phyloP scores from a whole-genome alignment of 2,113 vertebrate genomes.

The Oplegnathus fasciatus region DNA sequence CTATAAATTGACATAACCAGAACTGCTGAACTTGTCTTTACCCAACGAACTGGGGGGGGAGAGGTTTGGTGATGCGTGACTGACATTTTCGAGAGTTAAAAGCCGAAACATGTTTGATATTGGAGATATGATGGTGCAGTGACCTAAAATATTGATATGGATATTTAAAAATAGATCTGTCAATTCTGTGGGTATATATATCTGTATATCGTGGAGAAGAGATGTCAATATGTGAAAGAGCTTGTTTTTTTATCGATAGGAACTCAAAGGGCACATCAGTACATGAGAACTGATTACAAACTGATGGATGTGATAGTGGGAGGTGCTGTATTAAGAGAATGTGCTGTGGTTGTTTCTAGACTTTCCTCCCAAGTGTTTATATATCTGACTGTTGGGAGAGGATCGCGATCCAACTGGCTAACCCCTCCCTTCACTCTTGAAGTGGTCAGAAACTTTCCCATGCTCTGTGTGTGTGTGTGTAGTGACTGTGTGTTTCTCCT shows the following conservation, averaged over 20 bases:
- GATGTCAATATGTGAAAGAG: not conserved
- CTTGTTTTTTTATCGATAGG: not conserved
- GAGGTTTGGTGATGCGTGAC: not conserved
- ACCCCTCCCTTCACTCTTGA: slow-evolving; percentile 46
- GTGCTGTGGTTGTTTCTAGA: slow-evolving; percentile 5
- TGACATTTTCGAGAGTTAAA: not conserved
- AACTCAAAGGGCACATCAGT: too few relatives aligned
- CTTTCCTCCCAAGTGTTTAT: slow-evolving; percentile 8
- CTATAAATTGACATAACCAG: not conserved
- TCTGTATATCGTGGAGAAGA: not conserved
- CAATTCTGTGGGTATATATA: not conserved
- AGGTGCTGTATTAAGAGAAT: not conserved
- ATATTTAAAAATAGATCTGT: not conserved
- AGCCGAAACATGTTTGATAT: not conserved
- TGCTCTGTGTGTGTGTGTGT: slow-evolving; percentile 67
- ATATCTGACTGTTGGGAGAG: slow-evolving; percentile 29
- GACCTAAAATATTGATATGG: not conserved
- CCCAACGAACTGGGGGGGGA: not conserved
- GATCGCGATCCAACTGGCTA: not conserved
- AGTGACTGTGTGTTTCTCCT: slow-evolving; percentile 67
- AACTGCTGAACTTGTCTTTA: not conserved
- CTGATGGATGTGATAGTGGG: not conserved
- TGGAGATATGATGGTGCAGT: not conserved
- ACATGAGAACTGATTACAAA: not conserved
- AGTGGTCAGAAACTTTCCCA: slow-evolving; percentile 78